These are phyloP conservation scores for Palloptera scutellata DNA, from an alignment of 2,888 invertebrate species.

Conservation along the genomic window DNA sequence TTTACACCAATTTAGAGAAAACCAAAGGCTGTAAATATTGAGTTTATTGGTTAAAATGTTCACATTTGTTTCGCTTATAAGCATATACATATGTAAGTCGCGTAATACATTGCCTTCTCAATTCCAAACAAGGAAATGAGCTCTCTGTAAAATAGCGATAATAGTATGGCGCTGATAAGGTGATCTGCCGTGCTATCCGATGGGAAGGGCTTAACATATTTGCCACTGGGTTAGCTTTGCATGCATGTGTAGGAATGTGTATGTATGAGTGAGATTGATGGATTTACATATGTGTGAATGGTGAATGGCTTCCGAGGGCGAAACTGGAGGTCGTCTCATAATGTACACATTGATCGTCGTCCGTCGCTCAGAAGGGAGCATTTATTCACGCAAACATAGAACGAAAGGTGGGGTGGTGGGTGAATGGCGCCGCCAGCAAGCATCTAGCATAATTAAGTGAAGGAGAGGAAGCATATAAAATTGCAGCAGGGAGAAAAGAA, in stretches of 20 bases:
- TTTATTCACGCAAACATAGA: neutral
- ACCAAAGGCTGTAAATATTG: no score
- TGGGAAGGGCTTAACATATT: no score
- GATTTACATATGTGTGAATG: slow-evolving; percentile 11
- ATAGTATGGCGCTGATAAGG: no score
- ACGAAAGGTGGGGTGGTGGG: neutral
- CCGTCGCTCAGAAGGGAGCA: neutral
- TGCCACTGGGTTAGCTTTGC: neutral
- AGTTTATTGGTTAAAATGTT: no score
- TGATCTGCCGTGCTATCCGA: no score
- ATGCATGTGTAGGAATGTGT: slow-evolving; percentile 16
- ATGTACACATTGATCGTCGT: neutral
- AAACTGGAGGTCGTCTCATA: slow-evolving; percentile 46
- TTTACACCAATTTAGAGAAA: no score
- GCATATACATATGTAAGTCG: no score
- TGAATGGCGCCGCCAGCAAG: neutral
- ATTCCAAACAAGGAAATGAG: no score
- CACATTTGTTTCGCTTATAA: no score
- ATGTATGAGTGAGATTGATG: slow-evolving; percentile 3
- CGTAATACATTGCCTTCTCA: no score
- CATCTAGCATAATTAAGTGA: neutral
- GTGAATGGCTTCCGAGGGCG: slow-evolving; percentile 38
- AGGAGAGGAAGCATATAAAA: neutral
- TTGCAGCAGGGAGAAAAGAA: neutral
- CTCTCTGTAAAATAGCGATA: no score